Evolutionary conservation across 2,797 vertebrate genomes (phyloP), one percentile per base, ranked within the genome.

Genomic region (Semotilus atromaculatus): DNA sequence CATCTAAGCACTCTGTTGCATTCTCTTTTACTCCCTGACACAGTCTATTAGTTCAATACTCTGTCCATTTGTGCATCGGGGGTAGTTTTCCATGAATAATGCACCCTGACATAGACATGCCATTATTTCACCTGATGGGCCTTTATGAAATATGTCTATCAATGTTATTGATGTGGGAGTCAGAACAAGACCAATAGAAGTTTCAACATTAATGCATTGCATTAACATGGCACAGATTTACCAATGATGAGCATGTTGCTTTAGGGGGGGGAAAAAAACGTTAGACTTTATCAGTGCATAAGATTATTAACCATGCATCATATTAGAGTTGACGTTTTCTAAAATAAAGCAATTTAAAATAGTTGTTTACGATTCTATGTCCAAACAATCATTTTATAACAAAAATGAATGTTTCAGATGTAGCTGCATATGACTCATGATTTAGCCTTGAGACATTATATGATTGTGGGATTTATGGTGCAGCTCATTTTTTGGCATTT

Each of bases 81-180:
- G 72, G 80, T 73, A 87, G 51, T 79, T 51, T 51, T 38, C 67
- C 82, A 81, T 89, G 82, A 86, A 82, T 88, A 88, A 89, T 81
- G 53, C 73, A 70, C 31, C n/a, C 51, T 84, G 88, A 83, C 83
- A 84, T 31, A 68, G 38, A 48, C 70, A n/a, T 40, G 73, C 75
- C 68, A 74, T 85, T 83, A 75, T 81, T 71, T 81, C 77, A 70
- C 21, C 34, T 48, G 67, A 78, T 73, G 78, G 80, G 48, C 71
- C 74, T 74, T 86, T 86, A 86, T 85, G 75, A 89, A 87, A 87
- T 86, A 70, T 82, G 80, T 23, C 81, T 34, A 83, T 88, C 70
- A 43, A 79, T 77, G 43, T 55, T 89, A 90, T 90, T 86, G 83
- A 89, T 76, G 34, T 84, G 16, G 11, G 66, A 48, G 64, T 60